A percentile compares a stretch with the other conserved stretches of the same genome.
Evolutionary conservation across 2,888 invertebrate genomes (phyloP).

Genomic region (Apoderus coryli): DNA sequence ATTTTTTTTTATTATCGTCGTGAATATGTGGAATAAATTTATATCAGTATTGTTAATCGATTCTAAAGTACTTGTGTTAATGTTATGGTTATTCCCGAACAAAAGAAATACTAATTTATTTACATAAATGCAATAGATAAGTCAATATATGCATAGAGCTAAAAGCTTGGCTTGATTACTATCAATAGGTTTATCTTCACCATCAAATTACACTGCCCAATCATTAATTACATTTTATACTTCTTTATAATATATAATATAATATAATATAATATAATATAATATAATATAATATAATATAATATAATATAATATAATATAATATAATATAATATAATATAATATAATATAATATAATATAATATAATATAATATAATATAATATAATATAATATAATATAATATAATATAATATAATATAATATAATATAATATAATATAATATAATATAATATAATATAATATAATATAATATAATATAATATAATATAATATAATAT

Average conservation of each 20-base stretch:
- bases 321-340: slow-evolving; percentile 3
- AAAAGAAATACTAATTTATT: too few species aligned
- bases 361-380: slow-evolving; percentile 5
- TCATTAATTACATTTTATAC: too few species aligned
- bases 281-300: slow-evolving; percentile 2
- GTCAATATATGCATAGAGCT: too few species aligned
- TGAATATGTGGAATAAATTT: too few species aligned
- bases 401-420: slow-evolving; percentile 2
- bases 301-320: slow-evolving; percentile 2
- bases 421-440: slow-evolving; percentile 4
- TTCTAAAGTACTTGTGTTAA: too few species aligned
- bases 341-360: slow-evolving; percentile 4
- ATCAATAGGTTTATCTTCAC: too few species aligned
- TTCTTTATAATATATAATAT: slow-evolving; percentile 1
- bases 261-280: slow-evolving; percentile 2
- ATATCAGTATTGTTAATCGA: too few species aligned
- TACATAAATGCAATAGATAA: too few species aligned
- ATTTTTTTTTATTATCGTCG: too few species aligned
- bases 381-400: slow-evolving; percentile 2
- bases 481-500: slow-evolving; percentile 1
- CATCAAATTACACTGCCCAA: too few species aligned
- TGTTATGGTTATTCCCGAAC: too few species aligned
- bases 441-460: slow-evolving; percentile 4
- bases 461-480: slow-evolving; percentile 5
- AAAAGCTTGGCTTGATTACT: too few species aligned